These are phyloP conservation scores for Morphnarchus princeps DNA, from an alignment of 2,113 vertebrate species.

Conservation along the genomic window DNA sequence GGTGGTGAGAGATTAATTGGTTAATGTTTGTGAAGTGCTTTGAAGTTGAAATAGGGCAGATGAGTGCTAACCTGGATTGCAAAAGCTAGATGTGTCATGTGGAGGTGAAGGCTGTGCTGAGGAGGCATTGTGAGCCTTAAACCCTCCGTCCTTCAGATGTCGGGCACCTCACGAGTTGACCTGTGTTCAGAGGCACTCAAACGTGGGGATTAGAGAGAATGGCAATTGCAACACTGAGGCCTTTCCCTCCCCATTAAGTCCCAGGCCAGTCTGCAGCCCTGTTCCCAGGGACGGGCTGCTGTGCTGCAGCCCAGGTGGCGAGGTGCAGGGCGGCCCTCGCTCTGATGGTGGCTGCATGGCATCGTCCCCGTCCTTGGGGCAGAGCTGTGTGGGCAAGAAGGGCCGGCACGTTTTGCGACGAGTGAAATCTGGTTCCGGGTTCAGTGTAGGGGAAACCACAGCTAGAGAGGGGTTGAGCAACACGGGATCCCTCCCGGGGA, in stretches of 20 bases:
- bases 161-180: not conserved
- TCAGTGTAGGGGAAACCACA: not conserved
- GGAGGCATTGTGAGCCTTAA: not conserved
- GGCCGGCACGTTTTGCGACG: not conserved
- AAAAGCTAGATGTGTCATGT: constrained; percentile 22
- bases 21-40: constrained; percentile 33
- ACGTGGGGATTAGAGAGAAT: not conserved
- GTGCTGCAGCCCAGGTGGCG: not conserved
- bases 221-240: not conserved
- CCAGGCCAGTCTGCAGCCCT: not conserved
- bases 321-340: accelerated
- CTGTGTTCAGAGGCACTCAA: not conserved
- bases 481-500: not conserved
- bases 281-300: accelerated
- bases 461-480: not conserved
- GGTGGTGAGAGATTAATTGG: constrained; percentile 50
- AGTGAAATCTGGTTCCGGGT: constrained; percentile 15
- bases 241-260: not conserved
- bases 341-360: accelerated
- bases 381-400: not conserved
- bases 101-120: constrained; percentile 11
- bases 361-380: not conserved
- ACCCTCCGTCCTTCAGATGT: not conserved
- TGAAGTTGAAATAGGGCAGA: constrained; percentile 44
- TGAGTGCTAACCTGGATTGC: not conserved